Evolutionary conservation across 2,113 vertebrate species (phyloP), one percentile per base, ranked within the genome.

Genomic region (Typhlomys cinereus): DNA sequence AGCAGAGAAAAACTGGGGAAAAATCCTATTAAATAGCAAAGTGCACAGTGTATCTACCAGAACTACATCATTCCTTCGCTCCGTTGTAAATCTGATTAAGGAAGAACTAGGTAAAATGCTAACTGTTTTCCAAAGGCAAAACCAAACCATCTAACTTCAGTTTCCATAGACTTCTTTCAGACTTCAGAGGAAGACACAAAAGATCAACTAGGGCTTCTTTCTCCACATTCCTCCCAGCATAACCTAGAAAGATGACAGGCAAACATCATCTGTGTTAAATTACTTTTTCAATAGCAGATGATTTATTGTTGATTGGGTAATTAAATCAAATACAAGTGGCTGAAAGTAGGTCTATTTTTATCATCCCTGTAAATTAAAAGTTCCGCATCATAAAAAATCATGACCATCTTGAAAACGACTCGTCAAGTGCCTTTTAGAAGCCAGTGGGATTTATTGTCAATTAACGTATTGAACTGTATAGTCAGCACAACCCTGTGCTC

Each of bases 291-390:
- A 98, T 98, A 98, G 96, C 97, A 97, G 97, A 97, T 98, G 98
- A 98, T 98, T 98, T 98, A 98, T 98, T 96, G 97, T 97, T 98
- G 98, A 98, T 98, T 98, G 97, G 98, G 97, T 98, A 98, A 98
- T 98, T 98, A 98, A 98, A 98, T 98, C 97, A 98, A 98, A 98
- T 98, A 98, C 97, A 98, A 98, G 97, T 98, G 98, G 97, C 96
- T 98, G 98, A 98, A 98, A 98, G 97, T 98, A 98, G 98, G 98
- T 98, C 98, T 98, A 98, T 98, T 98, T 98, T 98, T 98, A 98
- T 98, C 98, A 98, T 98, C 98, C 98, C 97, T 98, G 98, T 98
- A 98, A 98, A 98, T 98, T 98, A 98, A 98, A 98, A 98, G 98
- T 98, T 98, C 98, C 46, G 96, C 98, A 97, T 98, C 98, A 98